phyloP scores from a whole-genome alignment of 2,797 vertebrate genomes.

The Darevskia mixta region DNA sequence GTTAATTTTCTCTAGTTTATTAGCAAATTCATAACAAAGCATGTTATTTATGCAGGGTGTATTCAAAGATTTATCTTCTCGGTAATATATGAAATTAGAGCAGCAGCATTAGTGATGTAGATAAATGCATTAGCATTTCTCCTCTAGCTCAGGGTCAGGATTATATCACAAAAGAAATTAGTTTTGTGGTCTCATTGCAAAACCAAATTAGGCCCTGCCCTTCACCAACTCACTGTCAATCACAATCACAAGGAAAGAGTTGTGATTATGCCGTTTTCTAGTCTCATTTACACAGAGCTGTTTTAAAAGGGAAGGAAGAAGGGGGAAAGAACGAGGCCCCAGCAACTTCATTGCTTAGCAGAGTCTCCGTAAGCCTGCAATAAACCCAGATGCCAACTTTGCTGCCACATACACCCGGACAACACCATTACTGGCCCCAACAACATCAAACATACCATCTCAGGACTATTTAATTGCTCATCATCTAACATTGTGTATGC shows the following conservation, averaged over 20 bases:
- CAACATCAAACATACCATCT: no score
- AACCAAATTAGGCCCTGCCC: slow-evolving; percentile 61
- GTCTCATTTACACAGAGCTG: slow-evolving; percentile 13
- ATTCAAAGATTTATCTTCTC: slow-evolving; percentile 76
- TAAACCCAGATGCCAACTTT: no score
- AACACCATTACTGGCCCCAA: no score
- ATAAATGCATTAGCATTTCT: slow-evolving; percentile 70
- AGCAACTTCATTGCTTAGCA: neutral
- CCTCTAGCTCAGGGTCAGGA: slow-evolving; percentile 67
- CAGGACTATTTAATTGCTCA: no score
- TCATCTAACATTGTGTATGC: no score
- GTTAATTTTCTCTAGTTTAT: slow-evolving; percentile 75
- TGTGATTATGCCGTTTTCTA: slow-evolving; percentile 40
- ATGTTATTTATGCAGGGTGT: slow-evolving; percentile 60
- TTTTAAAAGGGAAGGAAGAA: slow-evolving; percentile 9
- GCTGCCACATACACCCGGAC: no score
- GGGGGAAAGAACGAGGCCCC: neutral
- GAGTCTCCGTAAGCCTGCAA: neutral
- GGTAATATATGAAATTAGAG: slow-evolving; percentile 74
- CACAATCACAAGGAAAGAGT: slow-evolving; percentile 44
- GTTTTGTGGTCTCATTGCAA: slow-evolving; percentile 61
- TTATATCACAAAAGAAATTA: slow-evolving; percentile 75
- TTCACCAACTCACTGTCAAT: slow-evolving; percentile 65
- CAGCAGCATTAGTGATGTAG: slow-evolving; percentile 69
- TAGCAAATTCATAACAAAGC: slow-evolving; percentile 72